Conservation (phyloP, 2,888 invertebrate species). For the Pocota personata region DNA sequence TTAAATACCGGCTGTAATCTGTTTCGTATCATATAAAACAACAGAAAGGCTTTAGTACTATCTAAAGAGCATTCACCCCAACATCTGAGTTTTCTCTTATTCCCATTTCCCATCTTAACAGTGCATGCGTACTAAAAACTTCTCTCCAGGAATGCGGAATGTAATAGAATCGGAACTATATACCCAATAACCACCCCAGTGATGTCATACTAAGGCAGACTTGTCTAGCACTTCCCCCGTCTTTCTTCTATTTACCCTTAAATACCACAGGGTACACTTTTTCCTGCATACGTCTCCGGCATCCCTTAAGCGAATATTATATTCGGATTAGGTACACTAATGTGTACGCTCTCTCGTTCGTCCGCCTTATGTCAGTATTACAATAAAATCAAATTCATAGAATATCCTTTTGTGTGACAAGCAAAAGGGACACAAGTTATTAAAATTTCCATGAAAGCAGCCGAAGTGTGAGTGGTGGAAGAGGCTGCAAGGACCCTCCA, state of each 20-base stretch:
- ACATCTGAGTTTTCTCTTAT: background rate
- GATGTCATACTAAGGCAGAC: constrained; percentile 53
- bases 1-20: constrained; percentile 1
- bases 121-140: background rate
- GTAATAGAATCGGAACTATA: constrained; percentile 11
- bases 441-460: constrained; percentile 17
- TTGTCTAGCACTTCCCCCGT: constrained; percentile 24
- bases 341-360: background rate
- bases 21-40: background rate
- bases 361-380: background rate
- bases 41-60: background rate
- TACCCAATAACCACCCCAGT: background rate
- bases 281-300: constrained; percentile 27
- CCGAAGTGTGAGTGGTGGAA: background rate
- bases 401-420: constrained; percentile 18
- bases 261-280: constrained; percentile 37
- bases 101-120: background rate
- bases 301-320: constrained; percentile 52
- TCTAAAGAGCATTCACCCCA: constrained; percentile 24
- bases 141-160: constrained; percentile 22
- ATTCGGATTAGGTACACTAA: constrained; percentile 59
- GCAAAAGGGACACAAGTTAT: constrained; percentile 39
- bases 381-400: constrained; percentile 54
- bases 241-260: background rate
- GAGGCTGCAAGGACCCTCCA: constrained; percentile 21